Evolutionary conservation across 2,113 vertebrate species (phyloP).

Genomic region (Chionis minor): DNA sequence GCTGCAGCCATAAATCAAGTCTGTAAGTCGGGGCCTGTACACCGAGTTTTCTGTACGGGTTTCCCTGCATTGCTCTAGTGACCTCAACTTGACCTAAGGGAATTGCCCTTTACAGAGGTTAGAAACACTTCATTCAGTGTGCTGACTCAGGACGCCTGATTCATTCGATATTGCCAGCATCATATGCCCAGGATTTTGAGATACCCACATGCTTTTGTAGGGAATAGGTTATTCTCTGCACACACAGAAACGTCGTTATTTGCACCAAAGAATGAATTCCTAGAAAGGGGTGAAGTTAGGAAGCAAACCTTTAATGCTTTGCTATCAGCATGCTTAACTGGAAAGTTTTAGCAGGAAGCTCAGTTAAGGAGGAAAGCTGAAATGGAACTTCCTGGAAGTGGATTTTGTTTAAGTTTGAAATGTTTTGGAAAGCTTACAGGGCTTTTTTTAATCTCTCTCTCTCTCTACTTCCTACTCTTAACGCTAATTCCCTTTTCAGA

Average conservation of each 20-base stretch:
- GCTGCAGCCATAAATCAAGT: background rate
- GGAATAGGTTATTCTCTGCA: background rate
- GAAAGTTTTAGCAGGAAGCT: background rate
- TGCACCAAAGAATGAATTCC: background rate
- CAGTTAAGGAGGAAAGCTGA: background rate
- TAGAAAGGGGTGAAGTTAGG: background rate
- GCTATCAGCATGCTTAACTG: background rate
- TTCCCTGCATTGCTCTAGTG: conserved; percentile 62
- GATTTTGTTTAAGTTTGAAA: conserved; percentile 25
- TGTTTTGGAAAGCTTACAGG: conserved; percentile 7
- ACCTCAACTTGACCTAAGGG: conserved; percentile 48
- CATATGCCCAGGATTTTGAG: conserved; percentile 16
- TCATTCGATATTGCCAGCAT: background rate
- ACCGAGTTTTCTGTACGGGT: background rate
- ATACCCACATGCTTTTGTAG: conserved; percentile 21
- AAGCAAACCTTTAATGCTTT: background rate
- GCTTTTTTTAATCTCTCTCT: background rate
- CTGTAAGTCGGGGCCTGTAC: background rate
- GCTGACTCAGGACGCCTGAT: conserved; percentile 55
- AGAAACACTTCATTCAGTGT: conserved; percentile 6
- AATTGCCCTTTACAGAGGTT: conserved; percentile 55
- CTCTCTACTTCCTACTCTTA: background rate
- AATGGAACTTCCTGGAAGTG: background rate
- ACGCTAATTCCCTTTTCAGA: background rate
- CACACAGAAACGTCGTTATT: background rate